Conservation (phyloP, 2,888 invertebrate species). For the Leucoptera coffeella region DNA sequence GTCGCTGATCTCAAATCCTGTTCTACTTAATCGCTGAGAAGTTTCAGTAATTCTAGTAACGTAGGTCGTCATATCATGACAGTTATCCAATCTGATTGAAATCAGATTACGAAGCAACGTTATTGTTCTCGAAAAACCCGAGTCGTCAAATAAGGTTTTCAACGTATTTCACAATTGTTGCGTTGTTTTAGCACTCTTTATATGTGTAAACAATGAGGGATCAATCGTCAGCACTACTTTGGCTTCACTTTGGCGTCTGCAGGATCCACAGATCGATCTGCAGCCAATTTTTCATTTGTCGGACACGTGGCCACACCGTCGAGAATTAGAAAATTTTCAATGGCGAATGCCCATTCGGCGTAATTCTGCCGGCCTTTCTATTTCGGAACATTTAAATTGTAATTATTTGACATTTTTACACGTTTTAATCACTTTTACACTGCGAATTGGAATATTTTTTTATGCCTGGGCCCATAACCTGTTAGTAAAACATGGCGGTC, state of each 20-base stretch:
- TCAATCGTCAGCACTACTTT: constrained; percentile 2
- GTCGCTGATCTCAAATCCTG: constrained; percentile 3
- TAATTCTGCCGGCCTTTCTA: too few species aligned
- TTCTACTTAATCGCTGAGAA: constrained; percentile 1
- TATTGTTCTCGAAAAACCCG: constrained; percentile 2
- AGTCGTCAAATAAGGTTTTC: constrained; percentile 1
- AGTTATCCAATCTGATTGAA: constrained; percentile 1
- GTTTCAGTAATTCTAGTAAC: constrained; percentile 2
- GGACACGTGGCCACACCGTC: too few species aligned
- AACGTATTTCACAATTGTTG: constrained; percentile 1
- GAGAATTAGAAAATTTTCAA: too few species aligned
- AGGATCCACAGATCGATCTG: too few species aligned
- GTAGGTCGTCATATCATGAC: constrained; percentile 2
- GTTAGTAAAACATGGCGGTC: too few species aligned
- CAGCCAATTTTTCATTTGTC: too few species aligned
- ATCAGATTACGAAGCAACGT: constrained; percentile 1
- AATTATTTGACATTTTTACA: too few species aligned
- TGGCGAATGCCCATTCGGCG: too few species aligned
- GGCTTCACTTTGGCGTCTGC: constrained; percentile 8
- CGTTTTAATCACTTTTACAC: too few species aligned
- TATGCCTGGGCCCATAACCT: too few species aligned
- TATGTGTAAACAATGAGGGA: constrained; percentile 1
- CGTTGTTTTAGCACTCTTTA: neutral
- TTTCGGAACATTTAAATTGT: too few species aligned
- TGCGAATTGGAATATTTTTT: too few species aligned